Evolutionary conservation across 2,797 vertebrate genomes (phyloP).

Genomic region (Poecilia velifera): DNA sequence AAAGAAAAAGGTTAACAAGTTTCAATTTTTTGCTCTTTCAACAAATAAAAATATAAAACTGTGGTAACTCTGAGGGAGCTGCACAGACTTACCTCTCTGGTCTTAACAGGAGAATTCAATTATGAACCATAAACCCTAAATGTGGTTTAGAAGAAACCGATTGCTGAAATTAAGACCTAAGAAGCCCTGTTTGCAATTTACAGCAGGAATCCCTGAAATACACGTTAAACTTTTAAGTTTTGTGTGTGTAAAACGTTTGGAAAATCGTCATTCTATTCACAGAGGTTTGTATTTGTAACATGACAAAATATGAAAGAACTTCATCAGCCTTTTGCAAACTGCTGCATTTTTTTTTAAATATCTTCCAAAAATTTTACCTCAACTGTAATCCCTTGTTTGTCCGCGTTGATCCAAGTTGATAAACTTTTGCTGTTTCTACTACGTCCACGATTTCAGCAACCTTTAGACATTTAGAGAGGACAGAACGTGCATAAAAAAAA

Average conservation of each 20-base stretch:
- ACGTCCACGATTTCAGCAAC: slow-evolving; percentile 98
- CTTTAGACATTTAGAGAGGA: slow-evolving; percentile 73
- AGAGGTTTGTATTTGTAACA: neutral
- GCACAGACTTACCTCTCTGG: neutral
- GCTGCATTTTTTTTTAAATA: neutral
- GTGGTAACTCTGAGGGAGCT: neutral
- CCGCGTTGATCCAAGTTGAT: slow-evolving; percentile 93
- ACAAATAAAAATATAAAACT: neutral
- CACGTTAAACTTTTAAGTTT: neutral
- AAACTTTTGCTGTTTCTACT: slow-evolving; percentile 97
- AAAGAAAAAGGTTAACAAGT: neutral
- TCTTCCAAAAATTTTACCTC: slow-evolving; percentile 73
- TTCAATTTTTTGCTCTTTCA: neutral
- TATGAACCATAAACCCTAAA: neutral
- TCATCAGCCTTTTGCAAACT: neutral
- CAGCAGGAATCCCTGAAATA: neutral
- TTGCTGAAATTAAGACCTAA: neutral
- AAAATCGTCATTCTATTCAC: neutral
- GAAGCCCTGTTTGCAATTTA: neutral
- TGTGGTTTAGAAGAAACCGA: neutral
- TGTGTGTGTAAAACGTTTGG: neutral
- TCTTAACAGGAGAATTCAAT: neutral
- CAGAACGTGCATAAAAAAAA: neutral
- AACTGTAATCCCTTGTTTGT: slow-evolving; percentile 98
- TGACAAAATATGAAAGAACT: neutral